Base-by-base conservation (phyloP, 2,113 vertebrate genomes). In the Otolemur garnettii region DNA sequence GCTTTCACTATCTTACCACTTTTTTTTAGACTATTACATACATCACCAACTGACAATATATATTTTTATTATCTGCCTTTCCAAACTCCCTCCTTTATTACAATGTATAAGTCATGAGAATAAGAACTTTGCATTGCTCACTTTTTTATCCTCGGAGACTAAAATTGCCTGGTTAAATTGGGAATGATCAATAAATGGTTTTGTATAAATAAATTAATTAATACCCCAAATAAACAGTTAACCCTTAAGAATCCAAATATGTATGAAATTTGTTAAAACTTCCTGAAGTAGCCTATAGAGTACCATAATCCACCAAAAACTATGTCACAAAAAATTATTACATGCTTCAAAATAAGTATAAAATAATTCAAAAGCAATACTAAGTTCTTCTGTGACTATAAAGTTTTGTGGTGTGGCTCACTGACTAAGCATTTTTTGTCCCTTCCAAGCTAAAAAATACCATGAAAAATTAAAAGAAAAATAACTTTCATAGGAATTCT, bases 271-370 rank as follows among this genome's bases (percentile, higher is more conserved):
- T 77, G 84, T 4, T 66, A 93, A 74, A 57, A 71, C 45, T 30
- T 64, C 6, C 53, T 92, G 45, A 74, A 86, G 10, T 60, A 12
- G 64, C 7, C 22, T 55, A 14, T n/a, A 82, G 77, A 84, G 53
- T 80, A 80, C 10, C 30, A 69, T 89, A 68, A 53, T 72, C 28
- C 26, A 80, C 87, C 22, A 94, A 91, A 93, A 72, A 35, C 71
- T 66, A n/a, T 72, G 33, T 87, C 30, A 71, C 18, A 87, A 93
- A 68, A 30, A 87, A 84, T 10, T 74, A 33, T n/a, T 53, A 26
- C 14, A 18, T 68, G 21, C 60, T 87, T 93, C 45, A 75, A 79
- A 94, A 68, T 53, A 21, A 28, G 12, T 30, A 45, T 84, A 22
- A 93, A 79, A 68, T 75, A 19, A 4, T 94, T 95, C 12, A 38